Percentiles rank a stretch among this genome's conserved stretches.
phyloP scores from a whole-genome alignment of 1,140 invertebrate species.

The Papilio xuthus region DNA sequence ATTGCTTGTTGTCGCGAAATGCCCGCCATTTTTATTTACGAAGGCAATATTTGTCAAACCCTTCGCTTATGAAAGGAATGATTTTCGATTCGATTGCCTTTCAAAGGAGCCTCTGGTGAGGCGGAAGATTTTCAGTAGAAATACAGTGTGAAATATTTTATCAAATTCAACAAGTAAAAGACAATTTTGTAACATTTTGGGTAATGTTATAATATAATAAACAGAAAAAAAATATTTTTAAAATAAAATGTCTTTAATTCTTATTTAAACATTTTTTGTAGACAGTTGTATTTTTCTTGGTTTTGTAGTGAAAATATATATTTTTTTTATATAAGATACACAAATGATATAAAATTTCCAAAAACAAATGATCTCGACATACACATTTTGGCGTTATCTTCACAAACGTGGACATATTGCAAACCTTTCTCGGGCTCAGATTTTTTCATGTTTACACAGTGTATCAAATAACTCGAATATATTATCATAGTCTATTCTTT shows the following conservation, averaged over 20 bases:
- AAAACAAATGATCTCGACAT: not conserved
- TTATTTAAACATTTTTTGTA: too few species aligned
- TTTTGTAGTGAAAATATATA: not conserved
- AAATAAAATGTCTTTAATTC: too few species aligned
- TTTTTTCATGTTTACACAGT: not conserved
- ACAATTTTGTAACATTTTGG: not conserved
- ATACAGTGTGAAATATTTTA: not conserved
- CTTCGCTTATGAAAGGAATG: constrained; percentile 2
- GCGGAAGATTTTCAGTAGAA: not conserved
- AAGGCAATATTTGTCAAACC: constrained; percentile 3
- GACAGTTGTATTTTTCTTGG: too few species aligned
- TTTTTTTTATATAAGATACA: not conserved
- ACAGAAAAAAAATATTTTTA: too few species aligned
- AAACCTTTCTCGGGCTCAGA: not conserved
- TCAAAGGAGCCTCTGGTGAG: not conserved
- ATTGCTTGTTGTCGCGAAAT: not conserved
- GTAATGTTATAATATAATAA: too few species aligned
- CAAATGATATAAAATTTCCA: not conserved
- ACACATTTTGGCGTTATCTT: not conserved
- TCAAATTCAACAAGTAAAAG: not conserved
- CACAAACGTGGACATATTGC: not conserved
- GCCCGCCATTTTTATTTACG: not conserved
- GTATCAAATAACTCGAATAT: not conserved
- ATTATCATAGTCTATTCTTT: not conserved
- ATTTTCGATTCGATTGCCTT: constrained; percentile 20